Evolutionary conservation across 2,888 invertebrate genomes (phyloP), one percentile per base, ranked within the genome.

Genomic region (Eristalis pertinax): DNA sequence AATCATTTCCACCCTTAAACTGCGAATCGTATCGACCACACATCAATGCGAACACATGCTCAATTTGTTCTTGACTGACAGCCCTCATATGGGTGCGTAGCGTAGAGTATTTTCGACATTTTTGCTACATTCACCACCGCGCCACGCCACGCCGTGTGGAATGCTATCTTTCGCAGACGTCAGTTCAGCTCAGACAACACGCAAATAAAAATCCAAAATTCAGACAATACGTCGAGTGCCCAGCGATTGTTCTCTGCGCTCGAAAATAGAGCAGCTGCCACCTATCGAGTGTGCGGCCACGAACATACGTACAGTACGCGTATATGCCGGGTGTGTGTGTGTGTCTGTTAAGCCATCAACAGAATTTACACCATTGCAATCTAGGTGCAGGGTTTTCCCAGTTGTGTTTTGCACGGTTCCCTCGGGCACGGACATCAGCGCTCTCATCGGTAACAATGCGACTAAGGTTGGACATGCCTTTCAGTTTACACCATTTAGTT

Each of bases 391-490:
- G 58, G 79, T 43, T 50, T n/a, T 69, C 63, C 41, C 43, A 63
- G 43, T 79, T 75, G 26, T 67, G 70, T 75, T 75, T 41, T 74
- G 82, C 67, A 77, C 64, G 64, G 50, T 60, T 68, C 67, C 85
- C 73, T 38, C 68, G 56, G 64, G 77, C 73, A 15, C 60, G 73
- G 60, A 76, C 72, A 43, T 19, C 19, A n/a, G 69, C 70, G 65
- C 70, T 69, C 62, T 63, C 38, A 58, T 32, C 80, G 50, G 67
- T 38, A 73, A 75, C 65, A 83, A 73, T 41, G 24, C 15, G 72
- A 80, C 67, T 80, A 58, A 70, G 67, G 72, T 76, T 63, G 76
- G 68, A 75, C 72, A 72, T 72, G 67, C 72, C 72, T 80, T 84
- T 76, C 15, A 69, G 62, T 69, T 77, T 85, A 63, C 63, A 73